A percentile compares a stretch with the other conserved stretches of the same genome.
Conservation (phyloP, 2,797 vertebrate genomes). For the Jordanella pulchra region DNA sequence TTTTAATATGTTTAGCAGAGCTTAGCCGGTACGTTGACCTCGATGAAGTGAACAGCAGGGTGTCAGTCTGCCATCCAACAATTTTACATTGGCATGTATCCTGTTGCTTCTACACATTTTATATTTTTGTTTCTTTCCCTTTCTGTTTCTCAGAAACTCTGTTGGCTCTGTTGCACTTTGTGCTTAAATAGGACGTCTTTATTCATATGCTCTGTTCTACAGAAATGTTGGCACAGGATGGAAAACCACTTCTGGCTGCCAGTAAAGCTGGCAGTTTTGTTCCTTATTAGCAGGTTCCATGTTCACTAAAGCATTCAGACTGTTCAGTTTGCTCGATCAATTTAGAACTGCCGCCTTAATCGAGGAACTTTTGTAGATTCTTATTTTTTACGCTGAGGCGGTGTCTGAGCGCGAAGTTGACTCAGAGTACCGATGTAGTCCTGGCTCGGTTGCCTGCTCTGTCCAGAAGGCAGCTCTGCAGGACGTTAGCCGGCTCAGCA, state of each 20-base stretch:
- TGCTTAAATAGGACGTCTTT: constrained; percentile 3
- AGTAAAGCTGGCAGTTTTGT: neutral
- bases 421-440: constrained; percentile 63
- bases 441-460: constrained; percentile 67
- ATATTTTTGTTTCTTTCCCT: neutral
- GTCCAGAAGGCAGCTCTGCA: constrained; percentile 82
- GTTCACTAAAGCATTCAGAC: constrained; percentile 41
- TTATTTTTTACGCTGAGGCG: constrained; percentile 25
- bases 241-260: neutral
- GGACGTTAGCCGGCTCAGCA: constrained; percentile 77
- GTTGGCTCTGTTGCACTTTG: neutral
- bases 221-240: constrained; percentile 9
- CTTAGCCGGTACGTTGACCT: neutral
- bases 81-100: constrained; percentile 2
- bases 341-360: constrained; percentile 17
- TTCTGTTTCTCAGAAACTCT: neutral
- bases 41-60: neutral
- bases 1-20: neutral
- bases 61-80: neutral
- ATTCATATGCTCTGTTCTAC: constrained; percentile 4
- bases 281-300: constrained; percentile 33
- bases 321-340: constrained; percentile 21
- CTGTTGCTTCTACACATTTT: neutral
- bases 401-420: constrained; percentile 60
- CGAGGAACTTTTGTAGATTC: constrained; percentile 34